phyloP scores from a whole-genome alignment of 2,888 invertebrate species.

The Villa cingulata region DNA sequence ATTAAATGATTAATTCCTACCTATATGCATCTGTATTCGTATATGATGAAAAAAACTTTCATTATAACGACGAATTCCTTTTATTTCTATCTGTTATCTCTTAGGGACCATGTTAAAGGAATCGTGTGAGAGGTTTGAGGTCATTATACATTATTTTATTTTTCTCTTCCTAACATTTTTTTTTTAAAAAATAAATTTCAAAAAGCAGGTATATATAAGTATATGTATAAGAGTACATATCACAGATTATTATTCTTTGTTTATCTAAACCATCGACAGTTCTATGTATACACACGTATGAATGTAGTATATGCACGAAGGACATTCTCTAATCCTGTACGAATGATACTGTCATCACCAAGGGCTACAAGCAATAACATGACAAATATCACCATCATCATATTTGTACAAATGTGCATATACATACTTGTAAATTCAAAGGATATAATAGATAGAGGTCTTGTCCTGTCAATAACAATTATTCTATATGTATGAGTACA shows the following conservation, averaged over 20 bases:
- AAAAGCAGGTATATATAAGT: too few relatives aligned
- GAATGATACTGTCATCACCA: not conserved
- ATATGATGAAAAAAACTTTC: not conserved
- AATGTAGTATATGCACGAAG: not conserved
- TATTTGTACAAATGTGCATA: not conserved
- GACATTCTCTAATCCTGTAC: not conserved
- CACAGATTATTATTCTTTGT: too few relatives aligned
- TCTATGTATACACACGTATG: too few relatives aligned
- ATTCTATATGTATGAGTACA: not conserved
- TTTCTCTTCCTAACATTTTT: too few relatives aligned
- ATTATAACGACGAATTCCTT: not conserved
- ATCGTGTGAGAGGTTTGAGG: not conserved
- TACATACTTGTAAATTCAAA: too few relatives aligned
- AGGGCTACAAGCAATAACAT: not conserved
- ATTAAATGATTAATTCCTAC: conserved; percentile 6
- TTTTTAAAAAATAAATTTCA: too few relatives aligned
- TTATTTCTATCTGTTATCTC: not conserved
- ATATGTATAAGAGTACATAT: too few relatives aligned
- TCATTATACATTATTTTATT: not conserved
- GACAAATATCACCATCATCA: not conserved
- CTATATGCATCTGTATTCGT: not conserved
- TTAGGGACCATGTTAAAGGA: not conserved
- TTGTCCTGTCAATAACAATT: too few relatives aligned
- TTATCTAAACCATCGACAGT: too few relatives aligned
- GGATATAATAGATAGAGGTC: too few relatives aligned